These are phyloP conservation scores for Lamellibrachia luymesi DNA, from an alignment of 1,140 invertebrate species.

Conservation along the genomic window DNA sequence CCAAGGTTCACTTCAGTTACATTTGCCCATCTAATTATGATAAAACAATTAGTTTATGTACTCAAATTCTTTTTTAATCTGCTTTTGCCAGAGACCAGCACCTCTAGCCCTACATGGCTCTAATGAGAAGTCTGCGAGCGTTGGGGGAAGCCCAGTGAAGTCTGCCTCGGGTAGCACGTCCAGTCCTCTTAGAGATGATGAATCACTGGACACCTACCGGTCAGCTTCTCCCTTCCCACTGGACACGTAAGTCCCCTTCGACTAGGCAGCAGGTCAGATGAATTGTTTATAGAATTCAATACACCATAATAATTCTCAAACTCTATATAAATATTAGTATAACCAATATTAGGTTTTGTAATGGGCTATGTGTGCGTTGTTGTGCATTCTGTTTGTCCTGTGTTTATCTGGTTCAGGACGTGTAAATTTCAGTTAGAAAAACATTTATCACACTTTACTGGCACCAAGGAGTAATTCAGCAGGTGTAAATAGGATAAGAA, in stretches of 20 bases:
- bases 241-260: background rate
- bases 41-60: background rate
- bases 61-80: background rate
- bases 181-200: constrained; percentile 18
- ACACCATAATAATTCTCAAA: background rate
- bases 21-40: too few species aligned
- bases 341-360: too few species aligned
- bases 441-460: too few species aligned
- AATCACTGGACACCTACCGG: constrained; percentile 4
- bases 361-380: too few species aligned
- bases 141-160: background rate
- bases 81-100: background rate
- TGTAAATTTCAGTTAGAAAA: too few species aligned
- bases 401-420: too few species aligned
- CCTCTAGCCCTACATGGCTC: background rate
- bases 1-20: too few species aligned
- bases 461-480: too few species aligned
- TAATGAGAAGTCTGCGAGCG: background rate
- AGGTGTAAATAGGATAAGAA: too few species aligned
- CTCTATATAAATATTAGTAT: too few species aligned
- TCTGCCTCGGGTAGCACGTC: background rate
- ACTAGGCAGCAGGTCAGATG: background rate
- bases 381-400: too few species aligned
- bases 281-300: background rate
- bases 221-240: constrained; percentile 20